These are phyloP conservation scores for Phalanger gymnotis DNA, from an alignment of 2,797 vertebrate genomes.

Conservation along the genomic window DNA sequence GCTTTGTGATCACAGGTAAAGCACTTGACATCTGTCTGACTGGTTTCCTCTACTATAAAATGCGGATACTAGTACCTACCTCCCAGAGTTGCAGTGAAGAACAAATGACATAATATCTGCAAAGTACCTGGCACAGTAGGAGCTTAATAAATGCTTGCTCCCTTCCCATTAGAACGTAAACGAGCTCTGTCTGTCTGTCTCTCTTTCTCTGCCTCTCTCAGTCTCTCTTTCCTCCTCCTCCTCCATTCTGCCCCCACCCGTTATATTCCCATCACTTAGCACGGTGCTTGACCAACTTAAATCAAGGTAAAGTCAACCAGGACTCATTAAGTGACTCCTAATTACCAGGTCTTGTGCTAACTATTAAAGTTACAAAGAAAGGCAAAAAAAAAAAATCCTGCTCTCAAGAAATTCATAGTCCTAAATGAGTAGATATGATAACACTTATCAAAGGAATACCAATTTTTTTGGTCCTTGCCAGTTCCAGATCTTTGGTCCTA, in stretches of 20 bases:
- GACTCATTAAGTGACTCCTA: not conserved
- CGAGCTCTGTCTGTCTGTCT: too few relatives aligned
- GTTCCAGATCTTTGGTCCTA: not conserved
- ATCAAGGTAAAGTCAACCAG: not conserved
- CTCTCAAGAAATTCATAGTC: not conserved
- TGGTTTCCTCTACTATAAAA: too few relatives aligned
- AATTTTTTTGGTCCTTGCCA: not conserved
- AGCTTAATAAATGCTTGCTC: not conserved
- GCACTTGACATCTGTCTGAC: not conserved
- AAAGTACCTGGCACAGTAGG: not conserved
- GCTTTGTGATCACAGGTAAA: too few relatives aligned
- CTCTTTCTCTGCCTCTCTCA: not conserved
- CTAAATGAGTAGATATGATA: not conserved
- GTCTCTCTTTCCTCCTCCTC: not conserved
- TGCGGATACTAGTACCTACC: too few relatives aligned
- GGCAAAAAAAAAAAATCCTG: not conserved
- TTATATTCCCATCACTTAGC: not conserved
- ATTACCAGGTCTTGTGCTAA: not conserved
- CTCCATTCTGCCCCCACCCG: fast-evolving
- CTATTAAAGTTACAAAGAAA: not conserved
- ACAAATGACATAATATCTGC: too few relatives aligned
- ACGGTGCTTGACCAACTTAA: not conserved
- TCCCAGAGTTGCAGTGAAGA: too few relatives aligned
- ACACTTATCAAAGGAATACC: not conserved
- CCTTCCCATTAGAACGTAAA: not conserved